These are phyloP conservation scores for Leucozona laternaria DNA, from an alignment of 2,888 invertebrate species.

Conservation along the genomic window DNA sequence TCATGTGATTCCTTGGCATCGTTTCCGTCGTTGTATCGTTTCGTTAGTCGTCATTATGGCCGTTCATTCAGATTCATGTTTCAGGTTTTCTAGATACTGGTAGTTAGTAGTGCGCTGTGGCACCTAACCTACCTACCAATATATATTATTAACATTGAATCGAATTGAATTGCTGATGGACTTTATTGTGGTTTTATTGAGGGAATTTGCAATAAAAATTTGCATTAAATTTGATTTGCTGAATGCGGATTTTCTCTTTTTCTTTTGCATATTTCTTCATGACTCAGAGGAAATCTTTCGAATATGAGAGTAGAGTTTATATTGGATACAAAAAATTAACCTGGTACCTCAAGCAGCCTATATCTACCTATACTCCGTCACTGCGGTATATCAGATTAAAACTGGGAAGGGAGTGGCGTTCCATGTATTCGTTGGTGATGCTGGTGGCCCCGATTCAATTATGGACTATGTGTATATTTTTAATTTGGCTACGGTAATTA, in stretches of 20 bases:
- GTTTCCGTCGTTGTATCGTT: constrained; percentile 38
- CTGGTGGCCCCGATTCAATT: constrained; percentile 40
- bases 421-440: not conserved
- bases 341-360: constrained; percentile 11
- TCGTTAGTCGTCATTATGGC: constrained; percentile 33
- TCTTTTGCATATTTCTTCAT: not conserved
- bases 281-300: constrained; percentile 9
- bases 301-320: not conserved
- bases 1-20: constrained; percentile 30
- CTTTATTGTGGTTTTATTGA: constrained; percentile 75
- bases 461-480: constrained; percentile 44
- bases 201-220: constrained; percentile 74
- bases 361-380: constrained; percentile 26
- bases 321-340: constrained; percentile 3
- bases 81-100: constrained; percentile 43
- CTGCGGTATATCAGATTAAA: constrained; percentile 35
- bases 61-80: constrained; percentile 40
- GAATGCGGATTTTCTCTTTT: constrained; percentile 40
- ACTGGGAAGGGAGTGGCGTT: constrained; percentile 64
- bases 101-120: not conserved
- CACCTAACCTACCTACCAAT: not conserved
- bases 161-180: constrained; percentile 75
- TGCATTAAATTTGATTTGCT: constrained; percentile 74
- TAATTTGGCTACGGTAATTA: constrained; percentile 67
- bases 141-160: constrained; percentile 58